Percentiles rank a stretch among this genome's conserved stretches.
phyloP scores from a whole-genome alignment of 2,113 vertebrate species.

The Archilochus colubris region DNA sequence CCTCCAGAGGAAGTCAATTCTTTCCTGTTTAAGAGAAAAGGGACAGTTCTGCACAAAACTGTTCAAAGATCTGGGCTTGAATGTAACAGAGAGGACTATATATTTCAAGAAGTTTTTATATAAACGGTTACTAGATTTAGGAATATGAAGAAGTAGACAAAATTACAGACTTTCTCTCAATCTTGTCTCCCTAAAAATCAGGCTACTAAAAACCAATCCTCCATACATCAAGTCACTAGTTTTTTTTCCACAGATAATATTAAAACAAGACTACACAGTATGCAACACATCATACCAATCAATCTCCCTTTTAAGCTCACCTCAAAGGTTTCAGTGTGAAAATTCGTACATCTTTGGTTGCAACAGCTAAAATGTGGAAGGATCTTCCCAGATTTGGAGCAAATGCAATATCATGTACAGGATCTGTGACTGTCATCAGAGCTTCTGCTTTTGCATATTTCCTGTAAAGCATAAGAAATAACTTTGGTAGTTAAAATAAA shows the following conservation, averaged over 20 bases:
- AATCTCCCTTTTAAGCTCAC: constrained; percentile 72
- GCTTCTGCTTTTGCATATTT: constrained; percentile 97
- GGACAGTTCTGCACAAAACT: background rate
- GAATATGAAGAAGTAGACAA: background rate
- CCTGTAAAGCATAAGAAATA: constrained; percentile 65
- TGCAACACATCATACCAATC: background rate
- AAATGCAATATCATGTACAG: constrained; percentile 95
- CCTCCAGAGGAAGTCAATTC: constrained; percentile 87
- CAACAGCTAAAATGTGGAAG: constrained; percentile 95
- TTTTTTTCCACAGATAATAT: background rate
- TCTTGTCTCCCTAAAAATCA: background rate
- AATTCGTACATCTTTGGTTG: constrained; percentile 96
- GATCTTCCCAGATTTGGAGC: constrained; percentile 97
- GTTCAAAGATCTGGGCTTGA: background rate
- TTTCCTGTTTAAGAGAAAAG: constrained; percentile 80
- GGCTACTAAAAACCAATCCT: background rate
- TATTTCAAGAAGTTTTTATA: background rate
- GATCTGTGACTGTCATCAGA: constrained; percentile 93
- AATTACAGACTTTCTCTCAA: background rate
- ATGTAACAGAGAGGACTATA: background rate
- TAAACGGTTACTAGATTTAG: background rate
- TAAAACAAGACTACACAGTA: background rate
- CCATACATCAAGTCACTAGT: background rate
- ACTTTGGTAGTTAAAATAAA: no score
- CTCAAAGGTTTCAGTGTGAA: constrained; percentile 94